Conservation (phyloP, 2,113 vertebrate species). For the Panthera leo region DNA sequence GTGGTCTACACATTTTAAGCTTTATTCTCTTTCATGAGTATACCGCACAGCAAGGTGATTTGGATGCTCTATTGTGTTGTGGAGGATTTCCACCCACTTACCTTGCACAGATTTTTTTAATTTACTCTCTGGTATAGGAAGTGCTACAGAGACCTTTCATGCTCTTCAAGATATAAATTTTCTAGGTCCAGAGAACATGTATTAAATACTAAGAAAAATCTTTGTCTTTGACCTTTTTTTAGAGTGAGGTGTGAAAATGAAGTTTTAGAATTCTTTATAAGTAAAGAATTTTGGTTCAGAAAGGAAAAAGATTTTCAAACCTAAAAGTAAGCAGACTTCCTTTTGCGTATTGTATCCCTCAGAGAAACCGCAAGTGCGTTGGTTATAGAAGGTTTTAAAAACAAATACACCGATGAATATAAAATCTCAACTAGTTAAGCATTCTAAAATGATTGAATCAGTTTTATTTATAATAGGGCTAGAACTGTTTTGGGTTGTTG, state of each 20-base stretch:
- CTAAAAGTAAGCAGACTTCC: not conserved
- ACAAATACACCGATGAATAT: not conserved
- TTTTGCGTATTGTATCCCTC: not conserved
- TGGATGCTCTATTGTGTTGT: not conserved
- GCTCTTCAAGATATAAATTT: not conserved
- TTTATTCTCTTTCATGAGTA: not conserved
- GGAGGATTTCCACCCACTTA: not conserved
- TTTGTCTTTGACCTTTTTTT: not conserved
- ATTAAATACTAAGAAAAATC: not conserved
- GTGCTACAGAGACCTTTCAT: not conserved
- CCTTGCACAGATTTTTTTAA: not conserved
- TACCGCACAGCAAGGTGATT: not conserved
- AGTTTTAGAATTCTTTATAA: constrained; percentile 9
- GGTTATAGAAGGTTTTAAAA: not conserved
- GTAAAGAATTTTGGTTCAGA: constrained; percentile 49
- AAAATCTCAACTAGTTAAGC: constrained; percentile 20
- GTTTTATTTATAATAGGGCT: not conserved
- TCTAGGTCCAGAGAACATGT: not conserved
- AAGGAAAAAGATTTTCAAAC: not conserved
- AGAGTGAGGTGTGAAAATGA: not conserved
- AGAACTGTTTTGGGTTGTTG: not conserved
- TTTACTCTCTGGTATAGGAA: not conserved
- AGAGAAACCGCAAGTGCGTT: not conserved
- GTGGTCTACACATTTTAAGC: not conserved
- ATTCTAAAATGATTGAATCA: constrained; percentile 12